These are phyloP conservation scores for Drosophila helvetica DNA, from an alignment of 2,888 invertebrate genomes.

Conservation along the genomic window DNA sequence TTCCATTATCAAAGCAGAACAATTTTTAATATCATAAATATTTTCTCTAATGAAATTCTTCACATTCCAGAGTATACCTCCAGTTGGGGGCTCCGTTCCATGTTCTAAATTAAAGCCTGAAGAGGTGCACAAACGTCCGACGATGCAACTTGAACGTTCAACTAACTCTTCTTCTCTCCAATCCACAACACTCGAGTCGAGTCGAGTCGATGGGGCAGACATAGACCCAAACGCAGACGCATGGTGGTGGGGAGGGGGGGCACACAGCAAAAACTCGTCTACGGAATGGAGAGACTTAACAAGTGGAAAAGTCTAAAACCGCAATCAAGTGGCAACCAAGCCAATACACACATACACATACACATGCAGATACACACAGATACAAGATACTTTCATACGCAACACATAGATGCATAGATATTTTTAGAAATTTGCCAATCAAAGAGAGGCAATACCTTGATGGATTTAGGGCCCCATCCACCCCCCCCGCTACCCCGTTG, in stretches of 20 bases:
- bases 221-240: not conserved
- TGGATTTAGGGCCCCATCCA: slow-evolving; percentile 9
- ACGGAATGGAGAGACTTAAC: slow-evolving; percentile 66
- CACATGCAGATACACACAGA: slow-evolving; percentile 7
- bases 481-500: slow-evolving; percentile 1
- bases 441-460: slow-evolving; percentile 27
- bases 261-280: slow-evolving; percentile 58
- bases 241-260: slow-evolving; percentile 15
- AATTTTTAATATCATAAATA: too few relatives aligned
- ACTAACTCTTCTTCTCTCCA: slow-evolving; percentile 22
- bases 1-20: too few relatives aligned
- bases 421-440: slow-evolving; percentile 62
- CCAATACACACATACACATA: slow-evolving; percentile 29
- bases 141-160: slow-evolving; percentile 41
- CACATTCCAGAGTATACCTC: not conserved
- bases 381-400: slow-evolving; percentile 7
- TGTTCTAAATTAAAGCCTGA: slow-evolving; percentile 69
- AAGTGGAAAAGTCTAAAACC: slow-evolving; percentile 72
- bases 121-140: slow-evolving; percentile 46
- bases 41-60: too few relatives aligned
- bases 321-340: slow-evolving; percentile 72
- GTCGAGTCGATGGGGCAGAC: slow-evolving; percentile 20
- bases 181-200: slow-evolving; percentile 8
- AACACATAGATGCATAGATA: slow-evolving; percentile 23
- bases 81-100: slow-evolving; percentile 25